phyloP scores from a whole-genome alignment of 2,113 vertebrate species.

The Pedionomus torquatus region DNA sequence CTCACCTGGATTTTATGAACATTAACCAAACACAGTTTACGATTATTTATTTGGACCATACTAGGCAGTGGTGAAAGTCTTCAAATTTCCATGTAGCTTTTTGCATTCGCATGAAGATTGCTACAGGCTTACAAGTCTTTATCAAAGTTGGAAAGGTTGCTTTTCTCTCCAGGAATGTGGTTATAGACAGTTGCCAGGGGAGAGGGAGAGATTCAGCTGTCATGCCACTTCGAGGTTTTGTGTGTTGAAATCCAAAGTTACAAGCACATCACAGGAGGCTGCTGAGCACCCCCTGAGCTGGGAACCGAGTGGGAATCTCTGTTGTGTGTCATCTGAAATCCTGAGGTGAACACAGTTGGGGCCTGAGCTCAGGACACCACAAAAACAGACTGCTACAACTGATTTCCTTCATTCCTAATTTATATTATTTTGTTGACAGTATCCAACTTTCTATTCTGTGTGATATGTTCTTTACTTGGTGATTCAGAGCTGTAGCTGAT shows the following conservation, averaged over 20 bases:
- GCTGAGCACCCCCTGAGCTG: background rate
- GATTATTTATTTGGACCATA: background rate
- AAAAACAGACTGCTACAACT: background rate
- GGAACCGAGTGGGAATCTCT: background rate
- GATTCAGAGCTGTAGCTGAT: background rate
- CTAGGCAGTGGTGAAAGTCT: background rate
- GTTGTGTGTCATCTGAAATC: background rate
- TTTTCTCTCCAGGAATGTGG: background rate
- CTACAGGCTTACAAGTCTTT: background rate
- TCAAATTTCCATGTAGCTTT: background rate
- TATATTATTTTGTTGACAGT: fast-evolving
- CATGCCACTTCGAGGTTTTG: background rate
- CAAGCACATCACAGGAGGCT: background rate
- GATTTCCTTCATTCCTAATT: background rate
- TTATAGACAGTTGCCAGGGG: background rate
- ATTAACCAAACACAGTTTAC: background rate
- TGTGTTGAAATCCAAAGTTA: background rate
- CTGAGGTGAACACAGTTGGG: background rate
- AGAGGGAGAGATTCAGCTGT: background rate
- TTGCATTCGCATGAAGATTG: background rate
- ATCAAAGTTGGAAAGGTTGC: background rate
- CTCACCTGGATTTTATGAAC: background rate
- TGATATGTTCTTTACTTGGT: background rate
- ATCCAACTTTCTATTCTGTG: background rate
- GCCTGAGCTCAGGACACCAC: background rate